Evolutionary conservation across 2,888 invertebrate genomes (phyloP).

Genomic region (Rhogogaster chlorosoma): DNA sequence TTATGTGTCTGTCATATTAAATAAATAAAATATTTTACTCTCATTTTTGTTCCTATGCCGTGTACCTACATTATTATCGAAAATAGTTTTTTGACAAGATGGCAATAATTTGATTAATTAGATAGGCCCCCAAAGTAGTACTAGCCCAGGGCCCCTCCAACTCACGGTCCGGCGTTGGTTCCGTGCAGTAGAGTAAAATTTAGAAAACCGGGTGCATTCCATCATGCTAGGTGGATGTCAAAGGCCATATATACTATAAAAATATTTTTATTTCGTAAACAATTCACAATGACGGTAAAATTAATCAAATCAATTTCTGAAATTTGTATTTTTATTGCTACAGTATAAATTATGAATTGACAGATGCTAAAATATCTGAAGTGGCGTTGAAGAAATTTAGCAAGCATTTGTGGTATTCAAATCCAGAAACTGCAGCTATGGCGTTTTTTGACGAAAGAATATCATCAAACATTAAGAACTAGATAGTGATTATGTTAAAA

Average conservation of each 20-base stretch:
- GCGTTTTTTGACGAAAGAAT: conserved; percentile 53
- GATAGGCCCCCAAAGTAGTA: too few species aligned
- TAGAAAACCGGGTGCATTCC: too few species aligned
- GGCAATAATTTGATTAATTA: too few species aligned
- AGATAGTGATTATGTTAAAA: conserved; percentile 40
- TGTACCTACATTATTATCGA: too few species aligned
- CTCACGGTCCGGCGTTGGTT: too few species aligned
- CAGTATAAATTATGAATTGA: conserved; percentile 53
- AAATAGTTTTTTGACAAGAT: too few species aligned
- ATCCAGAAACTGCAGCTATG: conserved; percentile 55
- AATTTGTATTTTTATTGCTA: conserved; percentile 58
- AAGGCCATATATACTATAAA: conserved; percentile 62
- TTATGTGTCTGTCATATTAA: too few species aligned
- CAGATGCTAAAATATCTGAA: conserved; percentile 38
- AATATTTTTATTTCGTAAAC: conserved; percentile 60
- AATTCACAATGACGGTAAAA: conserved; percentile 55
- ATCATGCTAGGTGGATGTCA: too few species aligned
- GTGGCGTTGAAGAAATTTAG: conserved; percentile 45
- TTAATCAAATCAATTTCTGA: conserved; percentile 54
- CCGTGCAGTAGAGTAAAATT: too few species aligned
- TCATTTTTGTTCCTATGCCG: too few species aligned
- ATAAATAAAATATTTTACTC: too few species aligned
- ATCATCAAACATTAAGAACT: conserved; percentile 16
- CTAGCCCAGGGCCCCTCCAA: too few species aligned
- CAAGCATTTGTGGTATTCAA: conserved; percentile 56